Evolutionary conservation across 2,888 invertebrate species (phyloP).

Genomic region (Altica lythri): DNA sequence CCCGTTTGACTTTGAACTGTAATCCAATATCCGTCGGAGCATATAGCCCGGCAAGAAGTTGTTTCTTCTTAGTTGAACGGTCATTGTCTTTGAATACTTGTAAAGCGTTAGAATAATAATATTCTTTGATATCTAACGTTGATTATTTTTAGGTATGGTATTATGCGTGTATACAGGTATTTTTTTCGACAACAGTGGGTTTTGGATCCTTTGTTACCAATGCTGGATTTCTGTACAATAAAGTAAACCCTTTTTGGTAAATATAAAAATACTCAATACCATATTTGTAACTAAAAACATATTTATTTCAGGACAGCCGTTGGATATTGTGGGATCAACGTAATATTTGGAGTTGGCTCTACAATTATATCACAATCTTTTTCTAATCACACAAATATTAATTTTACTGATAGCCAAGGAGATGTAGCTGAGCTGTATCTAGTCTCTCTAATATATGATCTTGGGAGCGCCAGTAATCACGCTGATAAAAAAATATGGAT

Average conservation of each 20-base stretch:
- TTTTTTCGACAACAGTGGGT: constrained; percentile 67
- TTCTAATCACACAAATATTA: constrained; percentile 40
- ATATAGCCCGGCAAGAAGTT: too few species aligned
- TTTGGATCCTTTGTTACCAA: constrained; percentile 69
- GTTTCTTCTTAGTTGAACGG: too few species aligned
- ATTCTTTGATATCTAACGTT: background rate
- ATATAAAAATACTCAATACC: too few species aligned
- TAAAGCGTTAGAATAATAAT: too few species aligned
- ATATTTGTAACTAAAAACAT: constrained; percentile 10
- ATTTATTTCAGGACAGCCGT: constrained; percentile 63
- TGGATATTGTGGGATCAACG: constrained; percentile 62
- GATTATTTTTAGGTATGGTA: constrained; percentile 63
- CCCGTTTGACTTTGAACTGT: too few species aligned
- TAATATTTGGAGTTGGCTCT: constrained; percentile 64
- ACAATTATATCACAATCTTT: constrained; percentile 63
- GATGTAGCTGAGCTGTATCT: constrained; percentile 64
- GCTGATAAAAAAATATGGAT: constrained; percentile 59
- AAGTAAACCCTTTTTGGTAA: constrained; percentile 70
- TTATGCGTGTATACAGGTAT: constrained; percentile 66
- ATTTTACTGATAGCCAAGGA: constrained; percentile 44
- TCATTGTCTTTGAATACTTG: too few species aligned
- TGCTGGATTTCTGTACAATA: constrained; percentile 66
- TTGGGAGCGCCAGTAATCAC: constrained; percentile 54
- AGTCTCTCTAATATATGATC: constrained; percentile 65
- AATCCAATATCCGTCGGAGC: too few species aligned